phyloP scores from a whole-genome alignment of 2,797 vertebrate species.

The Pagetopsis macropterus region DNA sequence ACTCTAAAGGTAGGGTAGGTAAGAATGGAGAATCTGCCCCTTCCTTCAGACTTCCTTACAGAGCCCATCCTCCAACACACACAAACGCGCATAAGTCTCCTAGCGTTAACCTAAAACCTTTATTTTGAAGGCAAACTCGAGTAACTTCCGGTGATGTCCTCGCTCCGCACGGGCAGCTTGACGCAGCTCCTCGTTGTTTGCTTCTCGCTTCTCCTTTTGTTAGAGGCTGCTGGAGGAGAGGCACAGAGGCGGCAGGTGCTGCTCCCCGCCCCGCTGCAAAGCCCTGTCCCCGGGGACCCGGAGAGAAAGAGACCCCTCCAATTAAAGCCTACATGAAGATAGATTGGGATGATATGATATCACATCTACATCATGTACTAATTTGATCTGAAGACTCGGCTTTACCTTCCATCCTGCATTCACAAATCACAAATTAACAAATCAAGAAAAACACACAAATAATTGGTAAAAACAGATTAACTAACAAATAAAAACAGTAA shows the following conservation, averaged over 20 bases:
- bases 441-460: not conserved
- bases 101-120: not conserved
- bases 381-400: not conserved
- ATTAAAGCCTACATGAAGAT: conserved; percentile 11
- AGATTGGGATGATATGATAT: not conserved
- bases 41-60: too few relatives aligned
- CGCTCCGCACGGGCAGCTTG: not conserved
- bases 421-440: not conserved
- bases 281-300: conserved; percentile 29
- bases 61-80: too few relatives aligned
- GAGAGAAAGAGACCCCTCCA: conserved; percentile 7
- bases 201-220: conserved; percentile 53
- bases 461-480: too few relatives aligned
- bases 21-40: too few relatives aligned
- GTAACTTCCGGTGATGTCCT: not conserved
- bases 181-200: not conserved
- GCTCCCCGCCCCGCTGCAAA: conserved; percentile 14
- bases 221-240: conserved; percentile 35
- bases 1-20: too few relatives aligned
- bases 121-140: conserved; percentile 23
- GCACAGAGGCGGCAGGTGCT: conserved; percentile 55
- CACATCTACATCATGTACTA: not conserved
- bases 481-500: too few relatives aligned
- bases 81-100: too few relatives aligned
- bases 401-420: not conserved